Base-by-base conservation (phyloP, 23 tunicate genomes). In the Ciona savignyi region DNA sequence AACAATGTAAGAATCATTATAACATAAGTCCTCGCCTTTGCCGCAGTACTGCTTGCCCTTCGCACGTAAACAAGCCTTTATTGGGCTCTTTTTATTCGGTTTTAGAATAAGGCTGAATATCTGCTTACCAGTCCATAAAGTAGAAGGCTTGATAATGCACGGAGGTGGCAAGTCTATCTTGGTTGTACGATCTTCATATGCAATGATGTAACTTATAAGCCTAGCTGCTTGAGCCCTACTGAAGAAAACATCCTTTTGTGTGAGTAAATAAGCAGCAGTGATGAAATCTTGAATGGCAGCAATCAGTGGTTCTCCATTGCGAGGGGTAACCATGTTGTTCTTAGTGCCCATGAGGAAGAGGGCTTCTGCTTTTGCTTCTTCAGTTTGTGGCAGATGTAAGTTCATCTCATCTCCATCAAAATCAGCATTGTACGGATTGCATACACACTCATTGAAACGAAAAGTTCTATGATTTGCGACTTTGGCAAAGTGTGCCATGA, bases 321-420 rank as follows among this genome's bases (percentile, higher is more conserved):
- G 77, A 30, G 95, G 95, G 3, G 99, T 94, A 6, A 87, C 83
- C 70, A 87, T 84, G 78, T 94, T 94, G 32, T 74, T 86, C 56
- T 94, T 94, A 4, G 94, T 87, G 2, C 99, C 99, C 99, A 94
- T 94, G 20, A 94, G 42, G 2, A 94, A 31, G 25, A 87, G 34
- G 19, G 99, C 99, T 75, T 94, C 99, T 15, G 99, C 93, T 78
- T 83, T 86, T 27, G 99, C 99, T 71, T 94, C 99, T 78, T 94
- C 94, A 1, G 99, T 94, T 70, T 94, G 99, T 21, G 99, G 99
- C 29, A 94, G 51, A 79, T 94, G 99, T 27, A 94, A 35, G 71
- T 94, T 94, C 99, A 94, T 94, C 66, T 94, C 99, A 66, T 94
- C 99, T 1, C 99, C 99, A 79, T 94, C 99, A 71, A 94, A 94